A percentile compares a stretch with the other conserved stretches of the same genome.
Evolutionary conservation across 2,113 vertebrate species (phyloP).

Genomic region (Takifugu flavidus): DNA sequence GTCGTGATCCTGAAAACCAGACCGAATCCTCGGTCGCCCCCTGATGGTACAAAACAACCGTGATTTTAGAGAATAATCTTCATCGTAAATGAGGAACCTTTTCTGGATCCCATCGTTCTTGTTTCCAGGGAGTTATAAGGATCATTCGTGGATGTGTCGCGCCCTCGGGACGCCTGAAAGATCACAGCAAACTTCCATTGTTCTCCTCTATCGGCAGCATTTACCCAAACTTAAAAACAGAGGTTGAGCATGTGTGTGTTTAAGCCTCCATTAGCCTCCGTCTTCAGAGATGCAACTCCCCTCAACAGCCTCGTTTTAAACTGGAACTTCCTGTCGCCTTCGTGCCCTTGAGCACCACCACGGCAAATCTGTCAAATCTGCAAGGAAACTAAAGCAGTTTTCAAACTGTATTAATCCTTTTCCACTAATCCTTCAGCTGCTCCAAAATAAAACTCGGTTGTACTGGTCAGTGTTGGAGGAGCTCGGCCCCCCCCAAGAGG

Average conservation of each 20-base stretch:
- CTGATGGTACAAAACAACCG: no score
- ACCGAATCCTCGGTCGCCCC: no score
- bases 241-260: constrained; percentile 17
- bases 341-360: constrained; percentile 22
- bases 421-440: constrained; percentile 61
- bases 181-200: no score
- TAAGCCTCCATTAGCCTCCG: constrained; percentile 30
- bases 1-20: no score
- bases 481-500: no score
- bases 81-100: no score
- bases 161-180: no score
- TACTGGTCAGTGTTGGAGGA: constrained; percentile 45
- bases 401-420: constrained; percentile 59
- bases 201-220: no score
- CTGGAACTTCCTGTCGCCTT: constrained; percentile 19
- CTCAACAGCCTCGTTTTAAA: constrained; percentile 13
- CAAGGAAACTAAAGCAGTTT: constrained; percentile 33
- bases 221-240: neutral
- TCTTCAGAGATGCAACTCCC: constrained; percentile 11
- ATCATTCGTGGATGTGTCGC: no score
- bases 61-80: no score
- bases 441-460: constrained; percentile 62
- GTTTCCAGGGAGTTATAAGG: no score
- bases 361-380: constrained; percentile 34
- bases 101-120: no score